These are phyloP conservation scores for Pholis gunnellus DNA, from an alignment of 2,113 vertebrate genomes.

Conservation along the genomic window DNA sequence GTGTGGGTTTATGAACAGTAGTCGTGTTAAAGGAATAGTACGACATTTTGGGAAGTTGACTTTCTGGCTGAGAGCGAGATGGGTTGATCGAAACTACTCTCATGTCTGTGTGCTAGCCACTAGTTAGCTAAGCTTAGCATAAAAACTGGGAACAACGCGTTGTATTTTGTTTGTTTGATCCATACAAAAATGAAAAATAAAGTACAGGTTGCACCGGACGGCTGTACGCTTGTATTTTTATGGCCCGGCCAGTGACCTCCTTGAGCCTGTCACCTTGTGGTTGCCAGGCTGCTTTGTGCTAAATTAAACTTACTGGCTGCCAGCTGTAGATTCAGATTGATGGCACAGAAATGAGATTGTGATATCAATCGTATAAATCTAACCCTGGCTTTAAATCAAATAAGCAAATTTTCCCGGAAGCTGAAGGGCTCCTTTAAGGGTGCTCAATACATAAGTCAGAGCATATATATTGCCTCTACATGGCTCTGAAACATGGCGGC, in stretches of 20 bases:
- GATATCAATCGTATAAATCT: neutral
- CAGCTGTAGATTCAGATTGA: neutral
- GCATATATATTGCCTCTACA: neutral
- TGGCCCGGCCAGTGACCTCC: neutral
- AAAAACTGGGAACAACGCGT: neutral
- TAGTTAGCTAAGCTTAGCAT: neutral
- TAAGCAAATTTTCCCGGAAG: neutral
- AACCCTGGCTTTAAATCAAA: neutral
- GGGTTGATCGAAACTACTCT: neutral
- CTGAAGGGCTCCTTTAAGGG: neutral
- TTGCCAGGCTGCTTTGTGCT: neutral
- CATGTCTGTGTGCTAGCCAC: neutral
- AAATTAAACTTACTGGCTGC: neutral
- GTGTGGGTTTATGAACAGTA: neutral
- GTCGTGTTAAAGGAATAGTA: neutral
- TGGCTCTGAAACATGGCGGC: neutral
- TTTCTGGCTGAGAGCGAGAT: neutral
- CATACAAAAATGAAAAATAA: neutral
- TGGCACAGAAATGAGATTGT: neutral
- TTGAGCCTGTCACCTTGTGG: neutral
- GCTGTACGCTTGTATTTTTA: neutral
- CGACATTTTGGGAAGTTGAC: neutral
- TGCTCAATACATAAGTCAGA: too few species aligned
- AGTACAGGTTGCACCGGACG: neutral
- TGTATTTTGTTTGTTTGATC: neutral